Conservation (phyloP, 2,888 invertebrate genomes). For the Halocaridina rubra region DNA sequence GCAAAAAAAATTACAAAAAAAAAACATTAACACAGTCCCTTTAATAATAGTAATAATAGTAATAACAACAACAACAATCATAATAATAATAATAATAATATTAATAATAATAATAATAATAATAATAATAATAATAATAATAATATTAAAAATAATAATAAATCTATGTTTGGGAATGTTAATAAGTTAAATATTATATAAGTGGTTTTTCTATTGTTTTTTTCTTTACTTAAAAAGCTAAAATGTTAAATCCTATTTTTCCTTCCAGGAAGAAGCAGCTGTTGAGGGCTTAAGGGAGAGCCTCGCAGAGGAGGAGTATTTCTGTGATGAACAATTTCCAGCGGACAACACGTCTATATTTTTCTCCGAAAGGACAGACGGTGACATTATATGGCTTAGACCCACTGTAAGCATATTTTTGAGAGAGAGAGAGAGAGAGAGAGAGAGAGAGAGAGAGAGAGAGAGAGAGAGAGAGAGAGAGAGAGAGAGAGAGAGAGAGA, state of each 20-base stretch:
- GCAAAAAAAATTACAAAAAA: too few relatives aligned
- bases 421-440: background rate
- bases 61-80: too few relatives aligned
- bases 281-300: constrained; percentile 64
- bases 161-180: too few relatives aligned
- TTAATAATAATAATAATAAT: too few relatives aligned
- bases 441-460: background rate
- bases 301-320: constrained; percentile 66
- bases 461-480: background rate
- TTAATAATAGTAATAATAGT: too few relatives aligned
- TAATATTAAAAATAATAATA: too few relatives aligned
- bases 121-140: too few relatives aligned
- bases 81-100: too few relatives aligned
- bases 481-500: background rate
- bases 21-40: too few relatives aligned
- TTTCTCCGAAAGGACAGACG: constrained; percentile 66
- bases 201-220: too few relatives aligned
- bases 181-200: too few relatives aligned
- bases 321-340: constrained; percentile 70
- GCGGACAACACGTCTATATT: constrained; percentile 69
- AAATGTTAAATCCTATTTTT: background rate
- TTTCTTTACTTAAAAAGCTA: too few relatives aligned
- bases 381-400: constrained; percentile 69
- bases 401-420: constrained; percentile 68
- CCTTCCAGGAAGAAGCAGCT: constrained; percentile 53